Percentiles rank a stretch among this genome's conserved stretches.
phyloP scores from a whole-genome alignment of 2,113 vertebrate species.

The Chaetodon auriga region DNA sequence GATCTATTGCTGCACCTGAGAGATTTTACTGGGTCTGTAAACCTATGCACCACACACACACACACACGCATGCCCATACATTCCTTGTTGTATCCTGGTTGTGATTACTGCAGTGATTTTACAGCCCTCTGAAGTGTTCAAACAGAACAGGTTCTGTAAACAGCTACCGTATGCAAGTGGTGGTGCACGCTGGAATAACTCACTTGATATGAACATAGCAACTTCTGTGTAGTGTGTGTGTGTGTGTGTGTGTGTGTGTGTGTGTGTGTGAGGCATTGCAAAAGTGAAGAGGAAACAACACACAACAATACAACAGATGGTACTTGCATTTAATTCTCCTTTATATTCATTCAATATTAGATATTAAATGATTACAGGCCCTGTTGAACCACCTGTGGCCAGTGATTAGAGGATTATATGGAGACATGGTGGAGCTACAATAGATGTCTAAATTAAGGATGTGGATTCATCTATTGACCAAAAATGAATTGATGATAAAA shows the following conservation, averaged over 20 bases:
- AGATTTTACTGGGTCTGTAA: conserved; percentile 58
- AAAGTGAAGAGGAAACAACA: not conserved
- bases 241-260: not conserved
- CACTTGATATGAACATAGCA: not conserved
- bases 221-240: not conserved
- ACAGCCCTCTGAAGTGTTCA: conserved; percentile 29
- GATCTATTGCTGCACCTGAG: conserved; percentile 43
- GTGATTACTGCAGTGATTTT: conserved; percentile 43
- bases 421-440: not conserved
- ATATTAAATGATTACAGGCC: not conserved
- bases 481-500: conserved; percentile 31
- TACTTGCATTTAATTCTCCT: not conserved
- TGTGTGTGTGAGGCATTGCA: not conserved
- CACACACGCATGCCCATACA: not conserved
- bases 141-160: conserved; percentile 31
- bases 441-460: conserved; percentile 11
- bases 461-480: conserved; percentile 41
- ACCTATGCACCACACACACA: conserved; percentile 3
- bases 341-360: conserved; percentile 24
- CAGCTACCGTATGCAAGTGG: conserved; percentile 23
- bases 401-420: conserved; percentile 24
- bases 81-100: conserved; percentile 31
- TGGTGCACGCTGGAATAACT: not conserved
- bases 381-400: conserved; percentile 6
- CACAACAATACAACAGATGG: not conserved